phyloP scores from a whole-genome alignment of 2,888 invertebrate genomes.

The Autographa gamma region DNA sequence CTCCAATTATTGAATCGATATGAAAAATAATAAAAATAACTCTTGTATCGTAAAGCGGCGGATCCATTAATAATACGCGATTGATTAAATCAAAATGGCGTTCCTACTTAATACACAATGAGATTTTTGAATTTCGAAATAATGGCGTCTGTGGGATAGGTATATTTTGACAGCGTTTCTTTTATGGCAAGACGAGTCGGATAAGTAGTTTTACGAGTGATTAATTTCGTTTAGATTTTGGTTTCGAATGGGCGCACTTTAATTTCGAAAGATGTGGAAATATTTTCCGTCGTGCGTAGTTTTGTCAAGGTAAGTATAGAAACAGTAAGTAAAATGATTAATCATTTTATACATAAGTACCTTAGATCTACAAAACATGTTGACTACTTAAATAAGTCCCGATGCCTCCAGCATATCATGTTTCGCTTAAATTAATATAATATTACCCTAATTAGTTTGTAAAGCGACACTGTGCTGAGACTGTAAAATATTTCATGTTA shows the following conservation, averaged over 20 bases:
- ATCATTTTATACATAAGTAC: neutral
- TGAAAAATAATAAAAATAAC: conserved; percentile 61
- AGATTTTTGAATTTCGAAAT: conserved; percentile 71
- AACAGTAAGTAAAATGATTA: neutral
- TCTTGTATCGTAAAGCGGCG: conserved; percentile 55
- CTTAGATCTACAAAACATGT: conserved; percentile 13
- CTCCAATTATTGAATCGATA: conserved; percentile 65
- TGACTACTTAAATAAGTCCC: conserved; percentile 17
- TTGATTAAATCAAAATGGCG: conserved; percentile 76
- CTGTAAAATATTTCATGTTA: conserved; percentile 47
- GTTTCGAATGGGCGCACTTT: conserved; percentile 48
- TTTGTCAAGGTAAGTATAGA: neutral
- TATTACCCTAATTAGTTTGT: conserved; percentile 48
- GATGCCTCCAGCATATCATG: neutral
- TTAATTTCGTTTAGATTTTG: conserved; percentile 66
- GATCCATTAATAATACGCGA: conserved; percentile 75
- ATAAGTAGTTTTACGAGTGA: conserved; percentile 66
- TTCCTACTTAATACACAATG: conserved; percentile 68
- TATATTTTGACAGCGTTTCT: conserved; percentile 72
- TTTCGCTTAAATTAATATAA: conserved; percentile 34
- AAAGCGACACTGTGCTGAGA: conserved; percentile 44
- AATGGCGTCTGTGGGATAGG: conserved; percentile 59
- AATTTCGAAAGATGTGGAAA: conserved; percentile 14
- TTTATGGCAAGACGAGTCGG: conserved; percentile 60
- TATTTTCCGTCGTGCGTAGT: neutral